Base-by-base conservation (phyloP, 2,888 invertebrate species). In the Hemaris fuciformis region DNA sequence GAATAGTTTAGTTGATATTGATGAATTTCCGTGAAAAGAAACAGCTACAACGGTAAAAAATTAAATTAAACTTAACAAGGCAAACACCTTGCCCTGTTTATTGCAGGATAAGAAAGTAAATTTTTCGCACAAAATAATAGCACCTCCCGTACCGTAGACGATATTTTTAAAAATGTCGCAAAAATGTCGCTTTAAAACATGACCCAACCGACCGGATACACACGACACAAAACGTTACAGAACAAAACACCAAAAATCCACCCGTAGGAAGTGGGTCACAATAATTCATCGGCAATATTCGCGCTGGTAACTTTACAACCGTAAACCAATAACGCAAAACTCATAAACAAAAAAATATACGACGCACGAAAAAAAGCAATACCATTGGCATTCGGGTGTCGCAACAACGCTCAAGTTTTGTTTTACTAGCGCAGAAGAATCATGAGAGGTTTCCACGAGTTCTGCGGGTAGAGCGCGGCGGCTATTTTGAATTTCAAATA, bases 401-500 rank as follows among this genome's bases (percentile, higher is more conserved):
- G 79, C 76, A 71, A 74, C 70, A 71, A 76, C 77, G 75, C 80
- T 83, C 76, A 72, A 78, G 75, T 81, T 84, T 87, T 87, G 87
- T 88, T 87, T 81, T 73, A 81, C 72, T 75, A 74, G 75, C 71
- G 72, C 66, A 70, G 76, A 85, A 85, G 85, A 86, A 85, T 85
- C 87, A 85, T 83, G 83, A 83, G 79, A 75, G 75, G 75, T 80
- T 83, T 78, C 81, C 75, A 73, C 79, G 75, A 79, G 79, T 74
- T 68, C 71, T 68, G 38, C 3, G 66, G 71, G 71, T n/a, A 70
- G 71, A 65, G 77, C 69, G 80, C 72, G 77, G 46, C 46, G 77
- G 79, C 79, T 87, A 84, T 88, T 91, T 91, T 91, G 89, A 89
- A 91, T 80, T 91, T 91, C 90, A 90, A 91, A 91, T 91, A 84